A percentile compares a stretch with the other conserved stretches of the same genome.
Evolutionary conservation across 2,888 invertebrate species (phyloP).

Genomic region (Phrixothrix hirtus): DNA sequence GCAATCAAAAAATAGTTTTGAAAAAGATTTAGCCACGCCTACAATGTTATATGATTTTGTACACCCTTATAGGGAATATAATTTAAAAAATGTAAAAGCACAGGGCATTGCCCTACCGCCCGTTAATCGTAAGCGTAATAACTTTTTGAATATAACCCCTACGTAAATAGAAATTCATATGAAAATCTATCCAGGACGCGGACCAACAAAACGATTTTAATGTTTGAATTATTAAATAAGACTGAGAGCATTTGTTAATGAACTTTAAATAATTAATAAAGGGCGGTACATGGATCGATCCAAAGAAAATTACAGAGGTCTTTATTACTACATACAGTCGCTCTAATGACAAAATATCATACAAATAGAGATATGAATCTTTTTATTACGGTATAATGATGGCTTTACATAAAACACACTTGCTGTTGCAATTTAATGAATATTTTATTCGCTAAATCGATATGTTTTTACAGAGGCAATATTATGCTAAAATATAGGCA

Average conservation of each 20-base stretch:
- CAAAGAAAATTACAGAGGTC: slow-evolving; percentile 13
- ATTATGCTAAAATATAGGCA: no score
- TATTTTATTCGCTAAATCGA: slow-evolving; percentile 22
- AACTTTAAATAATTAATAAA: slow-evolving; percentile 33
- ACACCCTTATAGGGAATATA: no score
- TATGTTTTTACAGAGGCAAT: no score
- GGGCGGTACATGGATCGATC: slow-evolving; percentile 20
- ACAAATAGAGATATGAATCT: slow-evolving; percentile 27
- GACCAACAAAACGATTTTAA: slow-evolving; percentile 19
- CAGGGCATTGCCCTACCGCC: neutral
- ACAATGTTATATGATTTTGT: no score
- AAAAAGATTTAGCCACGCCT: no score
- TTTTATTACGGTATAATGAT: slow-evolving; percentile 26
- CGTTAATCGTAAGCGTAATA: neutral
- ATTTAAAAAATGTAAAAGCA: no score
- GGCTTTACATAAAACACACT: slow-evolving; percentile 24
- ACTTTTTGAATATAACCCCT: neutral
- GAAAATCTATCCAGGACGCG: slow-evolving; percentile 11
- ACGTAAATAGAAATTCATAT: neutral
- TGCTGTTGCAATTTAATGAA: slow-evolving; percentile 27
- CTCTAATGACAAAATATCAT: slow-evolving; percentile 20
- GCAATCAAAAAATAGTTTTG: no score
- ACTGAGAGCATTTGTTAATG: slow-evolving; percentile 34
- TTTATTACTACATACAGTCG: slow-evolving; percentile 4
- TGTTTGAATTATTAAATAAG: slow-evolving; percentile 28